Percentiles rank a stretch among this genome's conserved stretches.
phyloP scores from a whole-genome alignment of 2,113 vertebrate genomes.

The Sula dactylatra region DNA sequence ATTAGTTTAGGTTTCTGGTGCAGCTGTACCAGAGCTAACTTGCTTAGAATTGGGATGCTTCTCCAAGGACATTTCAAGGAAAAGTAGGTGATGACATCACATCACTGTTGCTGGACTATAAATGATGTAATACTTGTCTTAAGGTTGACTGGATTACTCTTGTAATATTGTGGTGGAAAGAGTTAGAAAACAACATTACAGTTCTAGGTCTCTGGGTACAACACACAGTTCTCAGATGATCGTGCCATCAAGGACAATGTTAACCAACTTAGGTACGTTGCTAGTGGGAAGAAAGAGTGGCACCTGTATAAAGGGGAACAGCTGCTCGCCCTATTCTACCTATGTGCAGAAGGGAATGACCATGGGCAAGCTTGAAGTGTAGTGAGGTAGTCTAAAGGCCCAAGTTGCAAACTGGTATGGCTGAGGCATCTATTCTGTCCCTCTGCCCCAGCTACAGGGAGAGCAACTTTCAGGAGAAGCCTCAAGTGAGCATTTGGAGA shows the following conservation, averaged over 20 bases:
- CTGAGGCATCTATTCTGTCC: neutral
- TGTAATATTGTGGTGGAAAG: neutral
- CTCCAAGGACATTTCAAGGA: neutral
- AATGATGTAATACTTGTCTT: neutral
- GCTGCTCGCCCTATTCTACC: neutral
- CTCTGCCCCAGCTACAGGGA: neutral
- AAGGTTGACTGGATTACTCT: neutral
- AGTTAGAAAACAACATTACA: neutral
- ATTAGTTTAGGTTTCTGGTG: neutral
- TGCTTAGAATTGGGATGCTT: neutral
- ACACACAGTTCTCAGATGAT: neutral
- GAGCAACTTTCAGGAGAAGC: neutral
- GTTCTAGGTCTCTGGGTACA: neutral
- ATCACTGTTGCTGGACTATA: neutral
- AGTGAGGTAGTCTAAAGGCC: neutral
- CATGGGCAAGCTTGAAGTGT: neutral
- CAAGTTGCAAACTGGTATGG: rapidly evolving
- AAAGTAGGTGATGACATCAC: neutral
- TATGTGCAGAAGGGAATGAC: neutral
- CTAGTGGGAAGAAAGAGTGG: neutral
- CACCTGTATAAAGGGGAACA: neutral
- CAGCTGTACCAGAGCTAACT: neutral
- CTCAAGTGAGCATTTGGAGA: rapidly evolving
- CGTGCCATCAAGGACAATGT: neutral
- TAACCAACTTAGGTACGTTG: neutral